Conservation (phyloP, 2,888 invertebrate species). For the Aricia artaxerxes region DNA sequence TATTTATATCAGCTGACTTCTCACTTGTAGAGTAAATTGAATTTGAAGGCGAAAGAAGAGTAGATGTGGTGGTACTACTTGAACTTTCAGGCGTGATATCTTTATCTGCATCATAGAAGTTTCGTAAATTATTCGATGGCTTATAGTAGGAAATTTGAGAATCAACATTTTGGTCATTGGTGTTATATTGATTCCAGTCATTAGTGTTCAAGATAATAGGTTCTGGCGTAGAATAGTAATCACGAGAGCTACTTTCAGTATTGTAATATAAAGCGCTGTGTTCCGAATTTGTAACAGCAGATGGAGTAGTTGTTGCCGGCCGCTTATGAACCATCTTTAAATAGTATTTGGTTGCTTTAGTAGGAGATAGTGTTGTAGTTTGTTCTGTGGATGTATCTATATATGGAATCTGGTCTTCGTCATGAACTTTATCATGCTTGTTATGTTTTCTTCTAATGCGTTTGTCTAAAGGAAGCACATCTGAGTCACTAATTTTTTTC, state of each 20-base stretch:
- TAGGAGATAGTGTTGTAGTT: conserved; percentile 44
- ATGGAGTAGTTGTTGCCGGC: conserved; percentile 55
- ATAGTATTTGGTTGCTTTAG: conserved; percentile 58
- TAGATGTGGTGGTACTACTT: conserved; percentile 50
- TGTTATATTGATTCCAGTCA: conserved; percentile 31
- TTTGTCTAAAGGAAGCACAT: conserved; percentile 40
- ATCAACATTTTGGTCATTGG: conserved; percentile 48
- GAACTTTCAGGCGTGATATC: conserved; percentile 48
- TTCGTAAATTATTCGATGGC: conserved; percentile 45
- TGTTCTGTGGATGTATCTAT: conserved; percentile 43
- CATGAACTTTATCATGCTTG: conserved; percentile 48
- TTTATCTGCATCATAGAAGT: conserved; percentile 44
- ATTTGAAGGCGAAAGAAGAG: conserved; percentile 45
- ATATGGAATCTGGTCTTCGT: conserved; percentile 47
- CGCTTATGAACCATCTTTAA: conserved; percentile 61
- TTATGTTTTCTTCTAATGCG: conserved; percentile 55
- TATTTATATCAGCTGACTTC: conserved; percentile 43
- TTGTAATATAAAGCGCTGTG: conserved; percentile 46
- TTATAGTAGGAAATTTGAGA: conserved; percentile 76
- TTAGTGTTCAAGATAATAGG: conserved; percentile 38
- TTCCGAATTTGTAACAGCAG: conserved; percentile 48
- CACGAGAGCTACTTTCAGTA: conserved; percentile 29
- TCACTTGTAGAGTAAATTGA: conserved; percentile 43
- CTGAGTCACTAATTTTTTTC: conserved; percentile 41
- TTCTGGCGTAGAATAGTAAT: conserved; percentile 35